Conservation (phyloP, 2,113 vertebrate genomes). For the Eubucco bourcierii region DNA sequence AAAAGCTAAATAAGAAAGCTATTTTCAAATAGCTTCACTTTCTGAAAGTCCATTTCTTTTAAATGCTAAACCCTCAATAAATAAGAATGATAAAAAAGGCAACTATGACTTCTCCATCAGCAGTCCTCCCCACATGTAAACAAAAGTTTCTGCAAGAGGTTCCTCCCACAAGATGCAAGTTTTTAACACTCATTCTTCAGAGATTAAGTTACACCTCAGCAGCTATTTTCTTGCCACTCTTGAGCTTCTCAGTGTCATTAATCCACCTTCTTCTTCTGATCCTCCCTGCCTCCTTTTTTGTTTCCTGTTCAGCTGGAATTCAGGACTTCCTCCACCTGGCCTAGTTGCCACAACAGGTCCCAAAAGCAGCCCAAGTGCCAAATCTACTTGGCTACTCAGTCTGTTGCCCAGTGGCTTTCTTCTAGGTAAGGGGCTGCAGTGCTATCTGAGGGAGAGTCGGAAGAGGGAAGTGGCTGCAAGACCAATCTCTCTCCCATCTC, state of each 20-base stretch:
- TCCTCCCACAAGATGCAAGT: accelerated
- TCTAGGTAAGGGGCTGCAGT: background rate
- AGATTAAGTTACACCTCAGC: background rate
- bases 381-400: background rate
- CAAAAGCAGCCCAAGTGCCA: background rate
- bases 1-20: too few species aligned
- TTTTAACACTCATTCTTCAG: background rate
- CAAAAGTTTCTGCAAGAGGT: background rate
- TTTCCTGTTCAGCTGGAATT: background rate
- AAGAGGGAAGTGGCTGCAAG: background rate
- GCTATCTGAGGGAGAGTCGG: background rate
- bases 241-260: background rate
- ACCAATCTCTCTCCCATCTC: background rate
- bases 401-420: background rate
- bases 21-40: background rate
- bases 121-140: background rate
- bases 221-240: background rate
- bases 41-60: background rate
- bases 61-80: background rate
- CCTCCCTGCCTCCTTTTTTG: background rate
- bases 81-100: background rate
- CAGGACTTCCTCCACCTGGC: background rate
- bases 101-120: background rate
- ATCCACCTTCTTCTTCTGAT: background rate
- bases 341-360: background rate